Base-by-base conservation (phyloP, 1,140 invertebrate species). In the Solenopsis fugax region DNA sequence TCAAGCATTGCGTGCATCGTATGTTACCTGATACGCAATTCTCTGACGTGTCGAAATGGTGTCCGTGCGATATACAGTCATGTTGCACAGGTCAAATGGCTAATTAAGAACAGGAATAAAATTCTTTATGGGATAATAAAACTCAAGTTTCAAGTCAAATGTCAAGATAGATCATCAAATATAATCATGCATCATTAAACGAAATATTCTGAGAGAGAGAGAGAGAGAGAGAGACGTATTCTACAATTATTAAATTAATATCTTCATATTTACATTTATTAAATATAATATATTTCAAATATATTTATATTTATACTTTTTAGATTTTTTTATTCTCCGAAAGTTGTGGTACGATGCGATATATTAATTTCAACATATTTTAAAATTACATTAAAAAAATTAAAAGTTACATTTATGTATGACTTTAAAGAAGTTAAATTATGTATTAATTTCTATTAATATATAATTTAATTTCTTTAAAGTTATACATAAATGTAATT, bases 1-100 rank as follows among this genome's bases (percentile, higher is more conserved):
- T 75, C 48, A 45, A 75, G 9, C 67, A 82, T 58, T 60, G 34
- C 54, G 80, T 73, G 21, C 34, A 41, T 82, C 54, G 21, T 37
- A 16, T 37, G 54, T 37, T 60, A 50, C 9, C 16, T 45, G 60
- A 78, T 50, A 78, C n/a, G 76, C 45, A 78, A 12, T 67, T 67
- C 60, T 50, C 58, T 21, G 18, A 65, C 45, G 3, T 52, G 18
- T 29, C 60, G 13, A 77, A 58, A 45, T 62, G 16, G 45, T 65
- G 45, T 76, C 13, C 7, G n/a, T 16, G 29, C 41, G n/a, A n/a
- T 4, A 34, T 21, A 24, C 21, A 67, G 24, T 65, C 29, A 65
- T 58, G 24, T 77, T 64, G 41, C 45, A 16, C 24, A 50, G 48
- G 45, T 34, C 24, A 34, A 80, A 13, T 37, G n/a, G n/a, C 7